Percentiles rank a stretch among this genome's conserved stretches.
These are phyloP conservation scores for Pteruthius melanotis DNA, from an alignment of 2,113 vertebrate species.

Conservation along the genomic window DNA sequence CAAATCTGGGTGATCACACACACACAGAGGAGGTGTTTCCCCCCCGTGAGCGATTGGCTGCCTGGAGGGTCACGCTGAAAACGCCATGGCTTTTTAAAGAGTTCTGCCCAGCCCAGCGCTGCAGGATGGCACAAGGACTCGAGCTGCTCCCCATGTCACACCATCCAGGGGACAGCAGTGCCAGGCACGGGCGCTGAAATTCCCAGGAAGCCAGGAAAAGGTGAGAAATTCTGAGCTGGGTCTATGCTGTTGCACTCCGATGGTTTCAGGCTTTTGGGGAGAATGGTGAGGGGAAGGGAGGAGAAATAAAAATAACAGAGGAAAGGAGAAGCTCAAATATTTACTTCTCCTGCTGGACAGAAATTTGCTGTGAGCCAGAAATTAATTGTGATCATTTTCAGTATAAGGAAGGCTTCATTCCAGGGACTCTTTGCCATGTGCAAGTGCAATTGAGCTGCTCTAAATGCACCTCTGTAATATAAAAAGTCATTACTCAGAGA, in stretches of 20 bases:
- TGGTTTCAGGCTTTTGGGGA: neutral
- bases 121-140: neutral
- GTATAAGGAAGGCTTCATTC: neutral
- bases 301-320: neutral
- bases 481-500: neutral
- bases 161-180: neutral
- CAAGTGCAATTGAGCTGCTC: neutral
- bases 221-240: neutral
- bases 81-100: neutral
- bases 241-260: neutral
- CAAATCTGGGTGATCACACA: neutral
- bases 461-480: neutral
- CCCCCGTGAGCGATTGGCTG: neutral
- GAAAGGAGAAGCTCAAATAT: neutral
- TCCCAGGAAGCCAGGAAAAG: neutral
- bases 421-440: neutral
- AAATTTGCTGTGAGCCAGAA: neutral
- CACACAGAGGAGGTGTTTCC: neutral
- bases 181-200: neutral
- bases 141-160: neutral
- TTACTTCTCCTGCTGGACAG: neutral
- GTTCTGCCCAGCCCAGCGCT: neutral
- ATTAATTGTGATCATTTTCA: neutral
- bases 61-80: neutral
- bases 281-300: neutral